Percentiles rank a stretch among this genome's conserved stretches.
Evolutionary conservation across 2,888 invertebrate species (phyloP).

Genomic region (Poecilobothrus nobilitatus): DNA sequence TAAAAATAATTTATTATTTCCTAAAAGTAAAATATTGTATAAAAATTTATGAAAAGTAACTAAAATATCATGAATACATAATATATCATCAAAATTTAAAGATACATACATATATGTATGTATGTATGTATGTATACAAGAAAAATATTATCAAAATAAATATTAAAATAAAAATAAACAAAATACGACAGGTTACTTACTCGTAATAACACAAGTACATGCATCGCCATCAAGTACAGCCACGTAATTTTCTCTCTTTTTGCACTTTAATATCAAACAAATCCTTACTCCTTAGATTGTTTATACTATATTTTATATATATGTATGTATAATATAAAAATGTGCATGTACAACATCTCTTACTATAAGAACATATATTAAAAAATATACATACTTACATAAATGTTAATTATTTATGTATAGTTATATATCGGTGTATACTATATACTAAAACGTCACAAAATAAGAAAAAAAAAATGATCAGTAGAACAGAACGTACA

Average conservation of each 20-base stretch:
- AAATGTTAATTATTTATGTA: no score
- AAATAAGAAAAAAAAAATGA: not conserved
- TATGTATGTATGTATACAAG: no score
- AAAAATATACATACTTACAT: not conserved
- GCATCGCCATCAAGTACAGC: not conserved
- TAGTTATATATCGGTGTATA: no score
- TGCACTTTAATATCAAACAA: not conserved
- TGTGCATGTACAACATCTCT: no score
- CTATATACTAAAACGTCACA: no score
- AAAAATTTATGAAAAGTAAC: not conserved
- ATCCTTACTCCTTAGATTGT: no score
- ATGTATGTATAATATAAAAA: not conserved
- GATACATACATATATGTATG: no score
- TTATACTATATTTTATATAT: not conserved
- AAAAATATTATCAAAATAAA: no score
- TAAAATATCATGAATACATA: no score
- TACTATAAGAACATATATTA: not conserved
- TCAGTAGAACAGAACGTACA: not conserved
- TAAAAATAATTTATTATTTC: no score
- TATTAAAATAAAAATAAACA: not conserved
- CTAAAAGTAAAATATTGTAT: no score
- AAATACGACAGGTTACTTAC: not conserved
- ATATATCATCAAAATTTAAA: not conserved
- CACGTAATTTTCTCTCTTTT: conserved; percentile 1
- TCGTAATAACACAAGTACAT: not conserved